Percentiles rank a stretch among this genome's conserved stretches.
phyloP scores from a whole-genome alignment of 2,113 vertebrate genomes.

The Heterotis niloticus region DNA sequence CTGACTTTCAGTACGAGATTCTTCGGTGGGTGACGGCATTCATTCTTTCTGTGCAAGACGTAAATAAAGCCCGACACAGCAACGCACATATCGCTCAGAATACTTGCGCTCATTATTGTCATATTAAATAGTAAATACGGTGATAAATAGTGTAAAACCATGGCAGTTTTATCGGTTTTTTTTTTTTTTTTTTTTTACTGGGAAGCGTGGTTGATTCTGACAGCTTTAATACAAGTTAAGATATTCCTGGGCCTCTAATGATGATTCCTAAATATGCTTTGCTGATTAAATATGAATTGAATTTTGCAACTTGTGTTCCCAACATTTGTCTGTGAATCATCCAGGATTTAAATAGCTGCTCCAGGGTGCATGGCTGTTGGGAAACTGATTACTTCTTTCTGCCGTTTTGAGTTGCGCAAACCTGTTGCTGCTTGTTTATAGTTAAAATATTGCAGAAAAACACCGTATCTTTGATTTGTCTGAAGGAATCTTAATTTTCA shows the following conservation, averaged over 20 bases:
- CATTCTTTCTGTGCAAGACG: neutral
- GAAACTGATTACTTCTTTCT: neutral
- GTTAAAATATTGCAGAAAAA: neutral
- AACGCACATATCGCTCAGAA: slow-evolving; percentile 3
- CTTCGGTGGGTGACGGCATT: neutral
- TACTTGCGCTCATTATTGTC: neutral
- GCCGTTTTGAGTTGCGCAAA: neutral
- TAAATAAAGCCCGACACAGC: neutral
- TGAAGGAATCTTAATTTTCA: slow-evolving; percentile 2
- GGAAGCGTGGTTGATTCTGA: neutral
- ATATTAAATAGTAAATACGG: slow-evolving; percentile 12
- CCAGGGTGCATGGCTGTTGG: neutral
- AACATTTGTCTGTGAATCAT: slow-evolving; percentile 11
- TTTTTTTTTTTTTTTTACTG: slow-evolving; percentile 21
- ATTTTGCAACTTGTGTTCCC: slow-evolving; percentile 1
- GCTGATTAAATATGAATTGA: slow-evolving; percentile 10
- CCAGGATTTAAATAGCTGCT: slow-evolving; percentile 3
- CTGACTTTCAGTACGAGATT: neutral
- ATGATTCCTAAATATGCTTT: neutral
- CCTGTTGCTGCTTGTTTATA: slow-evolving; percentile 11
- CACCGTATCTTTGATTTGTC: neutral
- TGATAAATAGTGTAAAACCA: slow-evolving; percentile 15
- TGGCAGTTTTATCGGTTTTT: slow-evolving; percentile 3
- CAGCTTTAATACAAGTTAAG: neutral
- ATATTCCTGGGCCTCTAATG: slow-evolving; percentile 8